phyloP scores from a whole-genome alignment of 2,797 vertebrate species.

The Balearica regulorum region DNA sequence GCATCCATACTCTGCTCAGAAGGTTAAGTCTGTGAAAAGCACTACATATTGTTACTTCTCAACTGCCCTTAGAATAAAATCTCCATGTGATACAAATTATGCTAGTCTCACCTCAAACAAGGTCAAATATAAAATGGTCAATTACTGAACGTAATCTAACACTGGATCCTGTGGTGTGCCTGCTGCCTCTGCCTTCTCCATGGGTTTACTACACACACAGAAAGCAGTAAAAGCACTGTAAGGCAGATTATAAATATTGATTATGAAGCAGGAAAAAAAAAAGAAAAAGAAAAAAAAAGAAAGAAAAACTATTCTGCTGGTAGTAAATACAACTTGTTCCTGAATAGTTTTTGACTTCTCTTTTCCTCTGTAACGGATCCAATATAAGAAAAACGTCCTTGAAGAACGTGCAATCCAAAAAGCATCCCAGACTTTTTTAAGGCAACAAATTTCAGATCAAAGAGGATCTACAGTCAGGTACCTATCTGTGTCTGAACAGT shows the following conservation, averaged over 20 bases:
- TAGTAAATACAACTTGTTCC: not conserved
- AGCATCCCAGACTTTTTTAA: not conserved
- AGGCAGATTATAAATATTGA: not conserved
- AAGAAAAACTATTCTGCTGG: not conserved
- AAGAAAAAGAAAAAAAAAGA: not conserved
- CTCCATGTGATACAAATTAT: not conserved
- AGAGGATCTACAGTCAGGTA: not conserved
- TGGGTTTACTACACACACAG: not conserved
- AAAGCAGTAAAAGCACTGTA: not conserved
- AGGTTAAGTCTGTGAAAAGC: not conserved
- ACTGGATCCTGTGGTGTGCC: fast-evolving
- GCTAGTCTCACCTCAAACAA: not conserved
- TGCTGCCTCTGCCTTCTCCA: not conserved
- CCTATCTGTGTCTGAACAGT: not conserved
- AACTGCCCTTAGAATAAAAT: not conserved
- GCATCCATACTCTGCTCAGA: not conserved
- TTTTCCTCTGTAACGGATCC: not conserved
- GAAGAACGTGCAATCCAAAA: not conserved
- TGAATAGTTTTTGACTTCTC: not conserved
- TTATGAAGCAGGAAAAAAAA: not conserved
- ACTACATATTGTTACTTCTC: not conserved
- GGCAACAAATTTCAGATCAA: not conserved
- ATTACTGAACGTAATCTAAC: not conserved
- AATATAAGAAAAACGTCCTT: not conserved
- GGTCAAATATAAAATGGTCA: not conserved